Percentiles rank a stretch among this genome's conserved stretches.
Evolutionary conservation across 2,888 invertebrate genomes (phyloP).

Genomic region (Dryobota labecula): DNA sequence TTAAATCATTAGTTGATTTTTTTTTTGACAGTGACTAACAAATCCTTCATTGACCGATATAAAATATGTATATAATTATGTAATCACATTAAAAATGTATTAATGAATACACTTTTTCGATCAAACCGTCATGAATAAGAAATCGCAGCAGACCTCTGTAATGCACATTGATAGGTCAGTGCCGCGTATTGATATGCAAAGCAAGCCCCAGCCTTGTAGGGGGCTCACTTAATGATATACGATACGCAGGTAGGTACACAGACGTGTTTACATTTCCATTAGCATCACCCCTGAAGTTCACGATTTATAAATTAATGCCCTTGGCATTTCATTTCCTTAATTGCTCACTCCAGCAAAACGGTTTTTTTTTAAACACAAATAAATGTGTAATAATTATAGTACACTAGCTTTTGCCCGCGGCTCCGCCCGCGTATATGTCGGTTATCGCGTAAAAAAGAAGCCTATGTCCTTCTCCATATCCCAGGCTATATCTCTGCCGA

Average conservation of each 20-base stretch:
- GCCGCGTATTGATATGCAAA: slow-evolving; percentile 23
- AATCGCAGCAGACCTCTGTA: background rate
- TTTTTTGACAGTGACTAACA: background rate
- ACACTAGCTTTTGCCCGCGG: too few species aligned
- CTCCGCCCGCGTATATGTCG: too few species aligned
- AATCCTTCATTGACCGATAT: background rate
- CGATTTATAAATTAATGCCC: slow-evolving; percentile 32
- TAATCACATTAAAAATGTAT: background rate
- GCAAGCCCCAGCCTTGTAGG: slow-evolving; percentile 8
- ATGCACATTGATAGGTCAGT: slow-evolving; percentile 19
- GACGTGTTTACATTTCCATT: slow-evolving; percentile 31
- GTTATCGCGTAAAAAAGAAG: too few species aligned
- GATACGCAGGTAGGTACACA: background rate
- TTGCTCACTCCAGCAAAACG: background rate
- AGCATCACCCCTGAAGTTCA: slow-evolving; percentile 18
- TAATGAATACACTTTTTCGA: slow-evolving; percentile 2
- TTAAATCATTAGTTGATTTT: background rate
- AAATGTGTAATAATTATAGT: background rate
- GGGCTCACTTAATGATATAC: slow-evolving; percentile 9
- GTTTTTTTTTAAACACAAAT: background rate
- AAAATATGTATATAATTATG: background rate
- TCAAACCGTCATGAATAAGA: slow-evolving; percentile 3
- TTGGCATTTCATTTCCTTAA: slow-evolving; percentile 30
- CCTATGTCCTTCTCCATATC: too few species aligned
- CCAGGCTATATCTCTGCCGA: too few species aligned